These are phyloP conservation scores for Smittia aterrima DNA, from an alignment of 2,888 invertebrate genomes.

Conservation along the genomic window DNA sequence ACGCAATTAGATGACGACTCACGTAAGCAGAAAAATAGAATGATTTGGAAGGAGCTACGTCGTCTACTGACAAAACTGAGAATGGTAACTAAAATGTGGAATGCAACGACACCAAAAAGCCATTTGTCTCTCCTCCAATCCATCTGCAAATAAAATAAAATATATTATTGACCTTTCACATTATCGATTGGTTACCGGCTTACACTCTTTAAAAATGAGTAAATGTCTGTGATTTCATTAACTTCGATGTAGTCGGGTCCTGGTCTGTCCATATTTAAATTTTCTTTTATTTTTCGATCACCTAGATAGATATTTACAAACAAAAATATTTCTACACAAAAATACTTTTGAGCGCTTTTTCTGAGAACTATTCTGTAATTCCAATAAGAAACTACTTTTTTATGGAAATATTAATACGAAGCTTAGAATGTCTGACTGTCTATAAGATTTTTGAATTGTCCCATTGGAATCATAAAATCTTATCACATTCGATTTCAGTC, in stretches of 20 bases:
- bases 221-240: conserved; percentile 73
- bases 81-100: conserved; percentile 75
- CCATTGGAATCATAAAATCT: no score
- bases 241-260: conserved; percentile 66
- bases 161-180: no score
- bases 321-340: no score
- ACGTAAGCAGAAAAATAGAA: conserved; percentile 77
- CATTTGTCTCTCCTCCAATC: conserved; percentile 85
- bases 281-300: no score
- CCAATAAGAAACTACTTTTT: no score
- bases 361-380: no score
- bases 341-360: no score
- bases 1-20: conserved; percentile 60
- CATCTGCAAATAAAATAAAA: conserved; percentile 62
- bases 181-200: neutral
- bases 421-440: no score
- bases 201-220: conserved; percentile 66
- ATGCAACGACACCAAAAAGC: conserved; percentile 72
- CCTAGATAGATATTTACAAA: no score
- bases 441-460: no score
- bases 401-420: no score
- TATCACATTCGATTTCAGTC: no score
- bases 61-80: conserved; percentile 76
- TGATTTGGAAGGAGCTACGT: conserved; percentile 83
- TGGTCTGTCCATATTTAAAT: neutral